These are phyloP conservation scores for Drosophila monieri DNA, from an alignment of 2,888 invertebrate species.

Conservation along the genomic window DNA sequence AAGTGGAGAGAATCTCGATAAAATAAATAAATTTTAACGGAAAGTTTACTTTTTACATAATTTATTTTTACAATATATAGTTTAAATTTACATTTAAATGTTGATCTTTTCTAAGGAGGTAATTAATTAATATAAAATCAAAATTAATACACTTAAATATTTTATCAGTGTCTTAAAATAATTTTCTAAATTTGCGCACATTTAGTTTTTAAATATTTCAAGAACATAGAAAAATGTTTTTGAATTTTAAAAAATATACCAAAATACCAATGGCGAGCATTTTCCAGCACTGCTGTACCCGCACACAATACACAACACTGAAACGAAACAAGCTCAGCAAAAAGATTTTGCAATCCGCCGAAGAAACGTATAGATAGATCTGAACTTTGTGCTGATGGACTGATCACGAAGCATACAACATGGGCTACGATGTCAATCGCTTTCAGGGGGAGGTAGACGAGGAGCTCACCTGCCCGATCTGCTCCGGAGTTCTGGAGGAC, in stretches of 20 bases:
- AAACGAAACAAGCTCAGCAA: constrained; percentile 54
- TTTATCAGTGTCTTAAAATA: no score
- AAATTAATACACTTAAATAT: no score
- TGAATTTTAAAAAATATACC: neutral
- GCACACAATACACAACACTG: constrained; percentile 47
- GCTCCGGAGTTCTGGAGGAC: constrained; percentile 97
- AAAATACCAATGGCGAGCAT: neutral
- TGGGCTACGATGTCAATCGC: constrained; percentile 97
- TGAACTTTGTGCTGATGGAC: constrained; percentile 22
- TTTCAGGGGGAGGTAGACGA: constrained; percentile 98
- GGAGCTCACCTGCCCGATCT: constrained; percentile 98
- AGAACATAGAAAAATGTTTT: neutral
- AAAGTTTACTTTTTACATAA: no score
- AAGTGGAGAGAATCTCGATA: no score
- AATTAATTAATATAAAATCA: no score
- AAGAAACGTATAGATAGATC: constrained; percentile 26
- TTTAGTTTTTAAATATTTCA: no score
- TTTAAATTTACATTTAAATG: no score
- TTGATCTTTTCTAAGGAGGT: no score
- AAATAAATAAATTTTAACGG: no score
- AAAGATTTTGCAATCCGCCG: constrained; percentile 59
- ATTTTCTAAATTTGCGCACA: no score
- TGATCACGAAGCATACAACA: constrained; percentile 79
- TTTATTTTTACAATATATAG: no score
- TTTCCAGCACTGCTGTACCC: constrained; percentile 23